Evolutionary conservation across 35 echinoderm and acorn worm genomes (phyloP), one percentile per base, ranked within the genome.

Genomic region (Apostichopus californicus): DNA sequence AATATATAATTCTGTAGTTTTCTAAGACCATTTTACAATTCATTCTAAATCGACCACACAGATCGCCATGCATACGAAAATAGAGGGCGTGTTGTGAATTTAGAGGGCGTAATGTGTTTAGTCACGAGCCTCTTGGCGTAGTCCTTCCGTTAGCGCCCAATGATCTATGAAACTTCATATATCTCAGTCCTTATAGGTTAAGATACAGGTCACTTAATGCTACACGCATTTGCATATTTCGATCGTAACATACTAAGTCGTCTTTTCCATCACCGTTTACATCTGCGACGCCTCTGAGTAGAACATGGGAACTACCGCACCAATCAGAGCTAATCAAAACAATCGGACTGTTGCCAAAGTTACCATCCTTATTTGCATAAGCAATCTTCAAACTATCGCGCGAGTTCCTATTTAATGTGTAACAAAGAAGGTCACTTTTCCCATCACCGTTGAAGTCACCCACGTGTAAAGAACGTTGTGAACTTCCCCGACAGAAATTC

Each of bases 221-320:
- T 8, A 91, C 77, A 9, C 72, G 46, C 53, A 91, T 53, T 26
- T 77, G 77, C 13, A 53, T 78, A 61, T 79, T 79, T 55, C 77
- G 59, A 4, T 86, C 84, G 46, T 93, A 87, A 78, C 92, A 93
- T 14, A 93, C 18, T 8, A 93, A 14, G 52, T 93, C 92, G 60
- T 73, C 82, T 21, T 83, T 77, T 75, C 92, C 92, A 55, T 93
- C 92, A 14, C 92, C 92, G 77, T 93, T 93, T 9, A 93, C 83
- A 54, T 93, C 92, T 1, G 92, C 83, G 15, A 93, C 58, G 11
- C 21, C 54, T 14, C 77, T 72, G 21, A 87, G 55, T 18, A 63
- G 17, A 18, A 60, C 68, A 46, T 55, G 14, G 5, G 66, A 70
- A 9, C 82, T 57, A 55, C 52, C 18, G 55, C 92, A 86, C 82